Percentiles rank a stretch among this genome's conserved stretches.
These are phyloP conservation scores for Cheilosia pagana DNA, from an alignment of 2,888 invertebrate genomes.

Conservation along the genomic window DNA sequence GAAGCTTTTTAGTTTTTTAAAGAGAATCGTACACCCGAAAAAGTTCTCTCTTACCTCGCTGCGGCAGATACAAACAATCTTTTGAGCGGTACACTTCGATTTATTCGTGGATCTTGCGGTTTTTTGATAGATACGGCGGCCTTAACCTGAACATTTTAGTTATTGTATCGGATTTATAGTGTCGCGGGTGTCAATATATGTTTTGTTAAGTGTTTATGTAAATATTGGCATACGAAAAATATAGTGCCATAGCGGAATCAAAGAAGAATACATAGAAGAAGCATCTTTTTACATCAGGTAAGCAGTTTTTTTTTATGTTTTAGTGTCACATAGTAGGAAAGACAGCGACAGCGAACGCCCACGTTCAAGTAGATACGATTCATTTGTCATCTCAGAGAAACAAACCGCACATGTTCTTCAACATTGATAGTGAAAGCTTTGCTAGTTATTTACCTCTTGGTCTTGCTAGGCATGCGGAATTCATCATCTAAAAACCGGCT, in stretches of 20 bases:
- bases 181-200: neutral
- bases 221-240: neutral
- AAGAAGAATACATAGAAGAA: too few relatives aligned
- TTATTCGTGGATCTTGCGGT: conserved; percentile 1
- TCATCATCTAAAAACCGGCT: conserved; percentile 13
- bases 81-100: conserved; percentile 19
- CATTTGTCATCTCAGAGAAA: neutral
- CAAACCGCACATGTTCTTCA: conserved; percentile 3
- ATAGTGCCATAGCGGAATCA: neutral
- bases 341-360: neutral
- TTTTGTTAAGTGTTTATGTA: neutral
- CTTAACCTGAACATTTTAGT: neutral
- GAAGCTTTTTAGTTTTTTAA: neutral
- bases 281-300: neutral
- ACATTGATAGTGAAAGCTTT: conserved; percentile 13
- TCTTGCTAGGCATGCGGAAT: conserved; percentile 5
- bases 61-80: conserved; percentile 32
- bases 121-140: conserved; percentile 13
- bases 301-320: conserved; percentile 1
- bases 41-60: conserved; percentile 5
- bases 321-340: neutral
- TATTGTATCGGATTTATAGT: neutral
- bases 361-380: neutral
- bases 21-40: neutral
- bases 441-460: conserved; percentile 1